Evolutionary conservation across 2,888 invertebrate genomes (phyloP).

Genomic region (Patella caerulea): DNA sequence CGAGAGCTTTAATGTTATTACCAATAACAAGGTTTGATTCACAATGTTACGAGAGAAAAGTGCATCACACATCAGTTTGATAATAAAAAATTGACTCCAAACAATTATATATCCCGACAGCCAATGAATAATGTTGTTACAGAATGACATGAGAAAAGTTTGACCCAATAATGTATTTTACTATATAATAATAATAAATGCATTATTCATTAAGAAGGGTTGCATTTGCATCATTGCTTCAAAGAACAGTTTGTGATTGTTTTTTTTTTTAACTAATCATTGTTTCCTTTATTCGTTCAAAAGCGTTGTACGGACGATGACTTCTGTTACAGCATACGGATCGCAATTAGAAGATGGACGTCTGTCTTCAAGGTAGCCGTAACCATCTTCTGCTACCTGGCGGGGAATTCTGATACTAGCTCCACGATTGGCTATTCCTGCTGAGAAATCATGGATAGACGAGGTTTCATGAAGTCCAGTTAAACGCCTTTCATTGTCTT

Average conservation of each 20-base stretch:
- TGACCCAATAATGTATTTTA: too few species aligned
- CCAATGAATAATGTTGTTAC: slow-evolving; percentile 7
- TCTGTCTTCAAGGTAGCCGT: slow-evolving; percentile 96
- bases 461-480: slow-evolving; percentile 97
- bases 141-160: neutral
- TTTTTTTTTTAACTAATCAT: neutral
- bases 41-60: too few species aligned
- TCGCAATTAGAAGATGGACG: slow-evolving; percentile 75
- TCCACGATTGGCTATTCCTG: slow-evolving; percentile 91
- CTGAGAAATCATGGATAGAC: slow-evolving; percentile 96
- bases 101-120: neutral
- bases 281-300: slow-evolving; percentile 36
- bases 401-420: slow-evolving; percentile 84
- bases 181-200: too few species aligned
- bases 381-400: slow-evolving; percentile 88
- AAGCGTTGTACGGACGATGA: slow-evolving; percentile 51
- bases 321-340: slow-evolving; percentile 69
- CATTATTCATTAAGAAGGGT: too few species aligned
- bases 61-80: too few species aligned
- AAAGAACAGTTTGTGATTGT: neutral
- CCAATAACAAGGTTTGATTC: too few species aligned
- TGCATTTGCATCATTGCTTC: too few species aligned
- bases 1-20: too few species aligned
- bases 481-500: slow-evolving; percentile 95
- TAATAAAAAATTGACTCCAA: too few species aligned